Percentiles rank a stretch among this genome's conserved stretches.
These are phyloP conservation scores for Terrapene triunguis DNA, from an alignment of 2,113 vertebrate species.

Conservation along the genomic window DNA sequence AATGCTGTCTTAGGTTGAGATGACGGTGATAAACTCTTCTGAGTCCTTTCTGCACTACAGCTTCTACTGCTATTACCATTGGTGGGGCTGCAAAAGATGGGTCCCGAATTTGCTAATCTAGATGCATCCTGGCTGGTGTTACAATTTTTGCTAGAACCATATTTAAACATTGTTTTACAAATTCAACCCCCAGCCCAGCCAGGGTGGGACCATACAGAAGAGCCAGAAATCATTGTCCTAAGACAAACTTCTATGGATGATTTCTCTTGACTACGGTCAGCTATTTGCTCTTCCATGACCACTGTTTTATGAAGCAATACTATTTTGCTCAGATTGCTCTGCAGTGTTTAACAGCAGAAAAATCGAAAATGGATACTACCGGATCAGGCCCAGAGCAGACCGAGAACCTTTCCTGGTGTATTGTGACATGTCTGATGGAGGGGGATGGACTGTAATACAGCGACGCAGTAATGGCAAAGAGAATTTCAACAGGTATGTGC, in stretches of 20 bases:
- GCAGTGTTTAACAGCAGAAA: constrained; percentile 81
- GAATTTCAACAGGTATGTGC: constrained; percentile 86
- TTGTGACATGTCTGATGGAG: constrained; percentile 93
- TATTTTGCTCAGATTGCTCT: constrained; percentile 83
- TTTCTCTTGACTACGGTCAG: background rate
- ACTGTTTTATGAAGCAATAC: accelerated
- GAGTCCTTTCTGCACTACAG: background rate
- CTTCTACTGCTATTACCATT: background rate
- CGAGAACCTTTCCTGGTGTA: constrained; percentile 87
- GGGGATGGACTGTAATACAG: constrained; percentile 92
- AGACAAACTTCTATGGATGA: accelerated
- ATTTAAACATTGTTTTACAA: background rate
- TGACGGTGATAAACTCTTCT: background rate
- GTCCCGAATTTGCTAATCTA: background rate
- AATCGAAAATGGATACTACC: constrained; percentile 85
- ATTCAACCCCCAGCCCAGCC: background rate
- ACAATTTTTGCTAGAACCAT: background rate
- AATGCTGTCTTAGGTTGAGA: background rate
- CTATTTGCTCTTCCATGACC: accelerated
- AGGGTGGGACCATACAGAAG: background rate
- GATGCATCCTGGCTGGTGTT: background rate
- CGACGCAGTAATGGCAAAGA: constrained; percentile 87
- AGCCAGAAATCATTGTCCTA: background rate
- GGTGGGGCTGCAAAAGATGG: background rate
- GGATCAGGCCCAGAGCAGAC: constrained; percentile 81